Conservation (phyloP, 2,797 vertebrate species). For the Poeciliopsis paucimaculata region DNA sequence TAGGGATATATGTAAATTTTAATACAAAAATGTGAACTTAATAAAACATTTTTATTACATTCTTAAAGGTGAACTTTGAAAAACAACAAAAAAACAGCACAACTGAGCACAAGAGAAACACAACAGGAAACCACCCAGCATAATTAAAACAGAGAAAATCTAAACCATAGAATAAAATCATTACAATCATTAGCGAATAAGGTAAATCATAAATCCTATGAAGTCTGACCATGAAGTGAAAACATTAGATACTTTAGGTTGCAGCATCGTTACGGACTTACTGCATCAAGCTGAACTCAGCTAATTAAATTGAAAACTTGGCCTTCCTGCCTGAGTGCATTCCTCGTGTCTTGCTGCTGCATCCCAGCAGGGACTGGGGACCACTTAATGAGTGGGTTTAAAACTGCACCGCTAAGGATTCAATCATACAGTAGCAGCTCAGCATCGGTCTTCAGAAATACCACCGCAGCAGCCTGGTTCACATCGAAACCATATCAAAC, state of each 20-base stretch:
- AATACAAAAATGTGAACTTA: too few species aligned
- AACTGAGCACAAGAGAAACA: too few species aligned
- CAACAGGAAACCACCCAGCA: neutral
- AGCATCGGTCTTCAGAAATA: constrained; percentile 1
- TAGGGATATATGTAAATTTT: too few species aligned
- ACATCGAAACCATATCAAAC: constrained; percentile 14
- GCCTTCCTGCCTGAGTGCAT: constrained; percentile 5
- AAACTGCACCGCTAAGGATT: constrained; percentile 24
- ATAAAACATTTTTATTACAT: too few species aligned
- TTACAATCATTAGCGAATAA: neutral
- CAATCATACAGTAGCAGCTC: constrained; percentile 2
- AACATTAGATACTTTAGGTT: constrained; percentile 2
- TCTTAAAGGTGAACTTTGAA: too few species aligned
- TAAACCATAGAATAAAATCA: neutral
- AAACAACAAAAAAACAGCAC: too few species aligned
- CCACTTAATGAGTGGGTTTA: constrained; percentile 12
- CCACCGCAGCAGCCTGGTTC: constrained; percentile 9
- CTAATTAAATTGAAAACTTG: constrained; percentile 34
- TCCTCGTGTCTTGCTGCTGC: constrained; percentile 20
- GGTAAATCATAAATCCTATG: neutral
- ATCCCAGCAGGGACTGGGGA: constrained; percentile 24
- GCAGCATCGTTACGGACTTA: constrained; percentile 14
- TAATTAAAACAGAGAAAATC: neutral
- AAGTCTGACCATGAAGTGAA: too few species aligned
- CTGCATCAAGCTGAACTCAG: constrained; percentile 28